Base-by-base conservation (phyloP, 2,888 invertebrate species). In the Zygothrica quintamaculata region DNA sequence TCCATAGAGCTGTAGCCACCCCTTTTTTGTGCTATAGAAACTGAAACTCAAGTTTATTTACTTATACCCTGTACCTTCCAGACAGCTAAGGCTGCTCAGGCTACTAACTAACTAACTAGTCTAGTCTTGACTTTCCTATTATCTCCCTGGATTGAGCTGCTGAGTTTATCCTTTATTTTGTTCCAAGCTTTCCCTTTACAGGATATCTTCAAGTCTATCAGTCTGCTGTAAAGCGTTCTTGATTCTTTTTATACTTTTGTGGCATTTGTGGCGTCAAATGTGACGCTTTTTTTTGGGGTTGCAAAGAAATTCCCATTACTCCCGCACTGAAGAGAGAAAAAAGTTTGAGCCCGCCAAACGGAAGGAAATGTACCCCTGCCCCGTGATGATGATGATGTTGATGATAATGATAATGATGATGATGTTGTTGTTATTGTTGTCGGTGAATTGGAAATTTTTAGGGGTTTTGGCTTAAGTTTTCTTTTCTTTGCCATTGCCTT, bases 301-400 rank as follows among this genome's bases (percentile, higher is more conserved):
- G 48, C 46, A 55, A 46, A 36, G 44, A 25, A 37, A 31, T 40
- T 29, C 16, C 31, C 48, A 56, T 34, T 18, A 13, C 31, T 43
- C 58, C 62, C 36, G 3, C 18, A 22, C n/a, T n/a, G n/a, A n/a
- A n/a, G n/a, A n/a, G n/a, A n/a, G 5, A 22, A 22, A 34, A 71
- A 47, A 51, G 37, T 42, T 31, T n/a, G 25, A 59, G 22, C 33
- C 39, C 43, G 7, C 46, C 13, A 12, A 34, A 13, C 58, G 84
- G 80, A 77, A 82, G 84, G 80, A 79, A 74, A 69, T 65, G 77
- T 66, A 72, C 48, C n/a, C 58, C 62, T 51, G 61, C 64, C 74
- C 69, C 65, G 56, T 65, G 76, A 61, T 50, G 65, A 60, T 52
- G 62, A 56, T 55, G 55, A 65, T 42, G 56, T 58, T 36, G 71